A percentile compares a stretch with the other conserved stretches of the same genome.
These are phyloP conservation scores for Amia ocellicauda DNA, from an alignment of 2,113 vertebrate species.

Conservation along the genomic window DNA sequence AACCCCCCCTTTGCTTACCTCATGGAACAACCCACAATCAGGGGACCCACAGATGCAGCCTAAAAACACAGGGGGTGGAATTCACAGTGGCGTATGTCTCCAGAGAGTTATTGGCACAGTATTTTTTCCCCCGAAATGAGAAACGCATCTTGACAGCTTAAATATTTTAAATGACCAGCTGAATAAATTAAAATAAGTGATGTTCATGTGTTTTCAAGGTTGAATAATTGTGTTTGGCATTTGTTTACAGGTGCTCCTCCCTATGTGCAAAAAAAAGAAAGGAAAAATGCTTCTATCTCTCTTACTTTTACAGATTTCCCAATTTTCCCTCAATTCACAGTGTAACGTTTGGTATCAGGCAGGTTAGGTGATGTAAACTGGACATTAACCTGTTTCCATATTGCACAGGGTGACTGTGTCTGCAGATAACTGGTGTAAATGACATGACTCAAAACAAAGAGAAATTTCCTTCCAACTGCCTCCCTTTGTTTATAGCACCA, in stretches of 20 bases:
- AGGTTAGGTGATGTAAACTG: too few relatives aligned
- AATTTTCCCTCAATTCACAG: too few relatives aligned
- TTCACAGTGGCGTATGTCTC: not conserved
- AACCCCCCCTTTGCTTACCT: constrained; percentile 42
- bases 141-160: not conserved
- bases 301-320: too few relatives aligned
- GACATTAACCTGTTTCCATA: too few relatives aligned
- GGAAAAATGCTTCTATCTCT: not conserved
- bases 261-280: not conserved
- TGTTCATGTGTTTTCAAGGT: not conserved
- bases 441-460: too few relatives aligned
- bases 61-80: not conserved
- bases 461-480: too few relatives aligned
- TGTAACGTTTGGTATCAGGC: too few relatives aligned
- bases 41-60: not conserved
- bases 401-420: not conserved
- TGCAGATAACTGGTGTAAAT: too few relatives aligned
- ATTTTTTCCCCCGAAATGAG: not conserved
- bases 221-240: not conserved
- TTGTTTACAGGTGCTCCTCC: not conserved
- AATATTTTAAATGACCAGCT: too few relatives aligned
- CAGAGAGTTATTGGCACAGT: not conserved
- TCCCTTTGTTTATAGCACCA: too few relatives aligned
- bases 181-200: not conserved
- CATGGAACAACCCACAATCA: constrained; percentile 39